Evolutionary conservation across 1,140 invertebrate species (phyloP).

Genomic region (Lamellibrachia luymesi): DNA sequence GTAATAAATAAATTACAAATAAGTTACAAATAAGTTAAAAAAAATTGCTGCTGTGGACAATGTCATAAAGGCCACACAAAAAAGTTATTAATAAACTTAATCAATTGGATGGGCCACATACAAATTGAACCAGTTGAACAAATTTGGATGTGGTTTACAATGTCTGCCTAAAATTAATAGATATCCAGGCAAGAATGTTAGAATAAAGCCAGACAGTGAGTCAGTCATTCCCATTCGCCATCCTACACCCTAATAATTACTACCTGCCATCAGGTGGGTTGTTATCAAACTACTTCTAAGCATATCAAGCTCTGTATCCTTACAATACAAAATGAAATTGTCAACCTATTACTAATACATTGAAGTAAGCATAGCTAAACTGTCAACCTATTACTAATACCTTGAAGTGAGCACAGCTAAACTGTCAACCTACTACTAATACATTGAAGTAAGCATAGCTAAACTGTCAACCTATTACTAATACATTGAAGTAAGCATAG

Average conservation of each 20-base stretch:
- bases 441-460: too few species aligned
- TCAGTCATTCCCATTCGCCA: background rate
- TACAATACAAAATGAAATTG: background rate
- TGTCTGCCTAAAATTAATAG: background rate
- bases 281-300: background rate
- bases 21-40: too few species aligned
- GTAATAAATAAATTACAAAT: too few species aligned
- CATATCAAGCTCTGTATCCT: background rate
- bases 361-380: background rate
- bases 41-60: too few species aligned
- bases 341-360: background rate
- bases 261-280: background rate
- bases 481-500: too few species aligned
- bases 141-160: background rate
- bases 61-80: too few species aligned
- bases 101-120: background rate
- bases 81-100: background rate
- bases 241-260: background rate
- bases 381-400: background rate
- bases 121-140: background rate
- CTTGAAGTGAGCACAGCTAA: too few species aligned
- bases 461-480: background rate
- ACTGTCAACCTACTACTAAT: too few species aligned
- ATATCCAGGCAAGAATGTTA: background rate
- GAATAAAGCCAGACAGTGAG: background rate